Conservation (phyloP, 2,888 invertebrate species). For the Rhagium mordax region DNA sequence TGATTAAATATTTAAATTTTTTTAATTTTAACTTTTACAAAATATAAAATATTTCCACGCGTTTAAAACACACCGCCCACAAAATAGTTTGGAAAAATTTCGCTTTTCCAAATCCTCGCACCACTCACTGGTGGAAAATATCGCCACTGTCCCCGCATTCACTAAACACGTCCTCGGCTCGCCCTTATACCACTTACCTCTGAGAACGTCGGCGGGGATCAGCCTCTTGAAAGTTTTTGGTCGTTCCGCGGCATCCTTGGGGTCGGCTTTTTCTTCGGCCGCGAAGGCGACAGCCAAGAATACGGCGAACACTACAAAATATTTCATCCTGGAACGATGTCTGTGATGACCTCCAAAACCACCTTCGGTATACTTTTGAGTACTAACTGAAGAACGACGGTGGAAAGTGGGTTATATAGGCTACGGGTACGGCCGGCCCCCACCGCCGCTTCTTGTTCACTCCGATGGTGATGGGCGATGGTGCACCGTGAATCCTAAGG, state of each 20-base stretch:
- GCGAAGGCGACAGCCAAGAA: conserved; percentile 71
- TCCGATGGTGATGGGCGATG: conserved; percentile 17
- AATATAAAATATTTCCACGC: too few relatives aligned
- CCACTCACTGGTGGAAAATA: background rate
- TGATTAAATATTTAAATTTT: too few relatives aligned
- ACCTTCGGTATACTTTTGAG: conserved; percentile 14
- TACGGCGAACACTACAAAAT: conserved; percentile 70
- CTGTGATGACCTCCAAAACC: conserved; percentile 5
- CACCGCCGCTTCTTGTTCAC: conserved; percentile 1
- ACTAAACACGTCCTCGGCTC: background rate
- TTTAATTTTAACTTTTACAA: too few relatives aligned
- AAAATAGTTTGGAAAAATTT: too few relatives aligned
- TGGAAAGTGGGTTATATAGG: conserved; percentile 19
- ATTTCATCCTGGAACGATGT: conserved; percentile 71
- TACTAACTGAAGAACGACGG: conserved; percentile 26
- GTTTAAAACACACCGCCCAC: too few relatives aligned
- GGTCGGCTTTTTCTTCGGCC: conserved; percentile 41
- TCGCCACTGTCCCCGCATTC: background rate
- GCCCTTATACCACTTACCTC: conserved; percentile 76
- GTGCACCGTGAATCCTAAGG: conserved; percentile 17
- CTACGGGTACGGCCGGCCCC: conserved; percentile 6
- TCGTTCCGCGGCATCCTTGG: conserved; percentile 64
- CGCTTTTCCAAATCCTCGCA: background rate
- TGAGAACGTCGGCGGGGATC: conserved; percentile 91
- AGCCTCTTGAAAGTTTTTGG: conserved; percentile 85